A percentile compares a stretch with the other conserved stretches of the same genome.
phyloP scores from a whole-genome alignment of 2,888 invertebrate species.

The Melipona beecheii region DNA sequence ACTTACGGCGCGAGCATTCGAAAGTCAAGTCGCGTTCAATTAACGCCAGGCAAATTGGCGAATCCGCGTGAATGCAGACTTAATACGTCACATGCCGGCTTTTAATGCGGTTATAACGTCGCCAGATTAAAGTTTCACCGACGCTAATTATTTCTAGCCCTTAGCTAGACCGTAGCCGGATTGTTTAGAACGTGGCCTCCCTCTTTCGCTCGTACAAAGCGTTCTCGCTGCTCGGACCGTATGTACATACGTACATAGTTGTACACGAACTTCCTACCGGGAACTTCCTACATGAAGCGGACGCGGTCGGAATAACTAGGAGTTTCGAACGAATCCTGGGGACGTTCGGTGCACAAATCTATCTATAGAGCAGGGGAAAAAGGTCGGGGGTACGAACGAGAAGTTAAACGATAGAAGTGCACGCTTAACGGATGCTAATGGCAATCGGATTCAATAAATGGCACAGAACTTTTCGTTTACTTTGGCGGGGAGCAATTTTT shows the following conservation, averaged over 20 bases:
- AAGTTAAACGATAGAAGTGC: conserved; percentile 53
- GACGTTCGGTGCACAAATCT: conserved; percentile 32
- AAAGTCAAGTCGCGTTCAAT: conserved; percentile 19
- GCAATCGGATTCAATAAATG: conserved; percentile 58
- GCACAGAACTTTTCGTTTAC: conserved; percentile 16
- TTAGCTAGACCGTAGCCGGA: not conserved
- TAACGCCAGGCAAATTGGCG: conserved; percentile 6
- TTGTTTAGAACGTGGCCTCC: conserved; percentile 39
- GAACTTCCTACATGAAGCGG: conserved; percentile 51
- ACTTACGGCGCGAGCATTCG: conserved; percentile 1
- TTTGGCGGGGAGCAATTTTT: too few species aligned
- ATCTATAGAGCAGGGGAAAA: conserved; percentile 22
- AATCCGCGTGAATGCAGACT: conserved; percentile 6
- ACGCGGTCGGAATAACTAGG: conserved; percentile 62
- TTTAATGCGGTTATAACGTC: conserved; percentile 36
- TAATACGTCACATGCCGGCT: conserved; percentile 19
- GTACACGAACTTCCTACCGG: conserved; percentile 23
- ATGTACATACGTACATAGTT: conserved; percentile 33
- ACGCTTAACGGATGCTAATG: conserved; percentile 54
- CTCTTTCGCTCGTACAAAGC: conserved; percentile 4
- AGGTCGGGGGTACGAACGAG: not conserved
- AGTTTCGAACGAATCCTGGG: conserved; percentile 56
- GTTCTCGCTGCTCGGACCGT: conserved; percentile 17
- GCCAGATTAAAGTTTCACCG: conserved; percentile 43
- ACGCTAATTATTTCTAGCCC: conserved; percentile 46